Conservation (phyloP, 2,113 vertebrate species). For the Psophia crepitans region DNA sequence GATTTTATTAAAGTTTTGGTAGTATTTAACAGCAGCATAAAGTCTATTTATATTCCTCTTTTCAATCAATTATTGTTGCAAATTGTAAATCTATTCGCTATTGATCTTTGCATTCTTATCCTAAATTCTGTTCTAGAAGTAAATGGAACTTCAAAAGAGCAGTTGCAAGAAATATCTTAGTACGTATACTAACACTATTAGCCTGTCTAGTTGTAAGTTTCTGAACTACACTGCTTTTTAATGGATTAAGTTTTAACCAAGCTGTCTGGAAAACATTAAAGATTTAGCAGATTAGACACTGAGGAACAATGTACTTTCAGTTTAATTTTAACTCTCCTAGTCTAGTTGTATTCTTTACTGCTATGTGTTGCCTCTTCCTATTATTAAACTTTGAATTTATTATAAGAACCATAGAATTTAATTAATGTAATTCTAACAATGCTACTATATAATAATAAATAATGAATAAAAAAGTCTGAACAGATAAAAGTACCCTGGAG, state of each 20-base stretch:
- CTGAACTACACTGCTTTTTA: neutral
- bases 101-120: neutral
- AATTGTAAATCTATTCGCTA: neutral
- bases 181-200: neutral
- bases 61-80: neutral
- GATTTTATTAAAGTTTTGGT: neutral
- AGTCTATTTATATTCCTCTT: neutral
- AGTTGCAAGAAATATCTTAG: neutral
- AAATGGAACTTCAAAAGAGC: neutral
- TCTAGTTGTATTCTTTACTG: neutral
- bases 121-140: neutral
- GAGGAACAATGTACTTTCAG: neutral
- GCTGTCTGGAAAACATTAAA: neutral
- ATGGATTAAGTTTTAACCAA: slow-evolving; percentile 7
- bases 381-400: slow-evolving; percentile 9
- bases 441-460: neutral
- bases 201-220: neutral
- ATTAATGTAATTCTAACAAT: neutral
- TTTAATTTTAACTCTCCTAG: slow-evolving; percentile 1
- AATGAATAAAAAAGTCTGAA: neutral
- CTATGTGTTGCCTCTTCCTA: neutral
- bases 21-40: neutral
- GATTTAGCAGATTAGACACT: slow-evolving; percentile 12
- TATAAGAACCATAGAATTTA: neutral
- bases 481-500: neutral